Evolutionary conservation across 1,140 invertebrate genomes (phyloP).

Genomic region (Theocolax elegans): DNA sequence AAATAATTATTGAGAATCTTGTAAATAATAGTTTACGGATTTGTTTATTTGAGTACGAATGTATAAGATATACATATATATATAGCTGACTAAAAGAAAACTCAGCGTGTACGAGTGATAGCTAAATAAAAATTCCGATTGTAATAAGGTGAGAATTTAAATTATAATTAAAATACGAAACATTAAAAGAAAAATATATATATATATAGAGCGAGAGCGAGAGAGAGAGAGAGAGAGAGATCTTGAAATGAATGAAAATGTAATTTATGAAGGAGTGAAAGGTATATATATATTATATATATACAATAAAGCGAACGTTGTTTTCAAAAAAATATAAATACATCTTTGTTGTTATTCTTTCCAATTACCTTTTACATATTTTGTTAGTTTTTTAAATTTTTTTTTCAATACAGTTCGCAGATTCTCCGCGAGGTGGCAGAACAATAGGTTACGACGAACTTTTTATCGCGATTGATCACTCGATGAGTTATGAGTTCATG

Average conservation of each 20-base stretch:
- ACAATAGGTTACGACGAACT: no score
- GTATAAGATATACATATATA: background rate
- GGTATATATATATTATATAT: no score
- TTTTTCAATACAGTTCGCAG: no score
- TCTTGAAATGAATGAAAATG: conserved; percentile 25
- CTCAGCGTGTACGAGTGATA: conserved; percentile 16
- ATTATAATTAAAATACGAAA: conserved; percentile 5
- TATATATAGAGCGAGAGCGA: background rate
- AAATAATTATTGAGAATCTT: no score
- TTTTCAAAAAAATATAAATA: conserved; percentile 38
- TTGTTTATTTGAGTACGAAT: conserved; percentile 32
- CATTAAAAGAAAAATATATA: no score
- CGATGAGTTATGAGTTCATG: no score
- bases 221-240: background rate
- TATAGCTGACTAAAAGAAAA: no score
- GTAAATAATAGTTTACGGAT: conserved; percentile 41
- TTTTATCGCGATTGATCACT: no score
- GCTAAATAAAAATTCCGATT: background rate
- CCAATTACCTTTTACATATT: no score
- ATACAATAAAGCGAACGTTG: conserved; percentile 38
- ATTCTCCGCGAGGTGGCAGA: no score
- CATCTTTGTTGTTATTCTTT: no score
- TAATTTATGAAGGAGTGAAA: conserved; percentile 32
- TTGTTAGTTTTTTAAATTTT: no score
- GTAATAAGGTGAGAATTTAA: background rate